phyloP scores from a whole-genome alignment of 2,888 invertebrate genomes.

The Cryptocheilus praepositus region DNA sequence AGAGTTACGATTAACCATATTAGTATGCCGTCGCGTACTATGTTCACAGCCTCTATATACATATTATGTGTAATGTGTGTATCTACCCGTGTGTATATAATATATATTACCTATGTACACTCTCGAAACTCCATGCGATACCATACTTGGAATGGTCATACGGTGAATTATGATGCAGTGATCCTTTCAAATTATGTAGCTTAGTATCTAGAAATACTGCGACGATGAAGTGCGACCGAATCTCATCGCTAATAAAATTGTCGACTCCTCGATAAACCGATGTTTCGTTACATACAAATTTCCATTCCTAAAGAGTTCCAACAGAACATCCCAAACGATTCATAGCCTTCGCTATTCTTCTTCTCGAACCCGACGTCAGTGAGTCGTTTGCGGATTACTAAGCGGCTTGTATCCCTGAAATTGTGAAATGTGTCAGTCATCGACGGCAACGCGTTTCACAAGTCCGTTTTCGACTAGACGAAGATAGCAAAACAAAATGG shows the following conservation, averaged over 20 bases:
- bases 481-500: neutral
- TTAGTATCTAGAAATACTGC: constrained; percentile 41
- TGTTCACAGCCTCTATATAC: constrained; percentile 54
- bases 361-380: constrained; percentile 42
- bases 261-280: neutral
- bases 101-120: no score
- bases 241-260: constrained; percentile 7
- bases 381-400: constrained; percentile 58
- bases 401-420: constrained; percentile 69
- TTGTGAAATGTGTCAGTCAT: constrained; percentile 11
- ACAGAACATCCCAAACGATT: neutral
- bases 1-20: neutral
- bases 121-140: no score
- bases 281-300: constrained; percentile 8
- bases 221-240: constrained; percentile 21
- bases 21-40: constrained; percentile 32
- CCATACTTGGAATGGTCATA: constrained; percentile 29
- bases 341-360: neutral
- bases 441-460: neutral
- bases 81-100: neutral
- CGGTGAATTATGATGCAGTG: constrained; percentile 11
- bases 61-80: constrained; percentile 1
- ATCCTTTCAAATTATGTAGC: constrained; percentile 24
- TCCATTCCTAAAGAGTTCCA: neutral
- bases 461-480: neutral